These are phyloP conservation scores for Ylistrum balloti DNA, from an alignment of 1,140 invertebrate species.

Conservation along the genomic window DNA sequence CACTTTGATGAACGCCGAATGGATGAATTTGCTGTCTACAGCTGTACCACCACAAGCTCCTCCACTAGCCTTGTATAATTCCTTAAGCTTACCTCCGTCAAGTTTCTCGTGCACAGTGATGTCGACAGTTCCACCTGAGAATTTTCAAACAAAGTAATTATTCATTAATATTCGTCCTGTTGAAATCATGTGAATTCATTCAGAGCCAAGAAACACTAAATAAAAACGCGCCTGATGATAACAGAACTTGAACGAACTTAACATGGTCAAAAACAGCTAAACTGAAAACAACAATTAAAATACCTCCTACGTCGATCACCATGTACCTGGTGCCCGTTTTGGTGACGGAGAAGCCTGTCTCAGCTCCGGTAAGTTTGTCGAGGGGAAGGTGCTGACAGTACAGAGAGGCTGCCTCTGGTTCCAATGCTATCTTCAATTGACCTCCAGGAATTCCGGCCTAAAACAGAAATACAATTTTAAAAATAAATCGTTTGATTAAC, in stretches of 20 bases:
- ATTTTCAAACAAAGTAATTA: no score
- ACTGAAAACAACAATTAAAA: no score
- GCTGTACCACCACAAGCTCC: conserved; percentile 84
- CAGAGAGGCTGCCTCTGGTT: conserved; percentile 86
- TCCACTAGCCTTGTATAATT: conserved; percentile 85
- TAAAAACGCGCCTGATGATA: no score
- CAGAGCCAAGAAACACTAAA: no score
- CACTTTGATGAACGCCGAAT: conserved; percentile 21
- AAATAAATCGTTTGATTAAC: no score
- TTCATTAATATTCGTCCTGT: no score
- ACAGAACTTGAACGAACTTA: no score
- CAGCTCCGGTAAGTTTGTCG: conserved; percentile 43
- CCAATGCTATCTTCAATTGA: conserved; percentile 77
- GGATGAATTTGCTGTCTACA: conserved; percentile 40
- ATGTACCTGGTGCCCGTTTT: conserved; percentile 50
- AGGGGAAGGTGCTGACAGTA: conserved; percentile 82
- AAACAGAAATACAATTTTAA: no score
- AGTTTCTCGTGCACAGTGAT: conserved; percentile 86
- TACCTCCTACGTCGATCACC: conserved; percentile 55
- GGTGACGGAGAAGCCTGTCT: conserved; percentile 45
- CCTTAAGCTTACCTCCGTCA: conserved; percentile 81
- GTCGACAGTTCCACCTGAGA: conserved; percentile 85
- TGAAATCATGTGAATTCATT: no score
- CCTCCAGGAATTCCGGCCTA: conserved; percentile 47
- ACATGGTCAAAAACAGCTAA: no score